A percentile compares a stretch with the other conserved stretches of the same genome.
phyloP scores from a whole-genome alignment of 2,797 vertebrate genomes.

The Emydoidea blandingii region DNA sequence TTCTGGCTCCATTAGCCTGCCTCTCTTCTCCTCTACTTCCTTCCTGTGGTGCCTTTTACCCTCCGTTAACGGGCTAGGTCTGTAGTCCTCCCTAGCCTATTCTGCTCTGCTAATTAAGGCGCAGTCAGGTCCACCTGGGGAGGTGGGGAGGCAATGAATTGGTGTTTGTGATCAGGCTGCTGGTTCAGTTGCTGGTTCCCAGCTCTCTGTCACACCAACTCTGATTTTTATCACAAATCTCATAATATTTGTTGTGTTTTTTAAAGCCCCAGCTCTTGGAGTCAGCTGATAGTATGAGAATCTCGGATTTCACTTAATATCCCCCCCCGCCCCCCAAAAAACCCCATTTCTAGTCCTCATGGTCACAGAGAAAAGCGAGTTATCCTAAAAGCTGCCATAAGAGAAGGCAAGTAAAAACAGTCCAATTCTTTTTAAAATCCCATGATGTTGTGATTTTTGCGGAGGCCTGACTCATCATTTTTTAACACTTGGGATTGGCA shows the following conservation, averaged over 20 bases:
- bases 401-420: not conserved
- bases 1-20: not conserved
- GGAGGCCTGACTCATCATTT: not conserved
- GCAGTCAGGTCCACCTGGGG: not conserved
- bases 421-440: not conserved
- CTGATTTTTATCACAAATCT: not conserved
- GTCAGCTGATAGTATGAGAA: not conserved
- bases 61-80: not conserved
- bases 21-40: not conserved
- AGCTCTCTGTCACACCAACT: not conserved
- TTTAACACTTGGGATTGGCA: not conserved
- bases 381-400: not conserved
- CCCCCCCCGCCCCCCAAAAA: no score
- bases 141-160: not conserved
- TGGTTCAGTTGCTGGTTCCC: not conserved
- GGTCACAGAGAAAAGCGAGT: not conserved
- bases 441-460: not conserved
- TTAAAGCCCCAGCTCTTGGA: not conserved
- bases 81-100: not conserved
- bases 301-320: not conserved
- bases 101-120: not conserved
- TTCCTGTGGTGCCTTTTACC: not conserved
- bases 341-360: no score
- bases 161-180: not conserved
- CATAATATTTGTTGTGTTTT: not conserved